Evolutionary conservation across 64 coral and sea anemone species (phyloP).

Genomic region (Porites australiensis): DNA sequence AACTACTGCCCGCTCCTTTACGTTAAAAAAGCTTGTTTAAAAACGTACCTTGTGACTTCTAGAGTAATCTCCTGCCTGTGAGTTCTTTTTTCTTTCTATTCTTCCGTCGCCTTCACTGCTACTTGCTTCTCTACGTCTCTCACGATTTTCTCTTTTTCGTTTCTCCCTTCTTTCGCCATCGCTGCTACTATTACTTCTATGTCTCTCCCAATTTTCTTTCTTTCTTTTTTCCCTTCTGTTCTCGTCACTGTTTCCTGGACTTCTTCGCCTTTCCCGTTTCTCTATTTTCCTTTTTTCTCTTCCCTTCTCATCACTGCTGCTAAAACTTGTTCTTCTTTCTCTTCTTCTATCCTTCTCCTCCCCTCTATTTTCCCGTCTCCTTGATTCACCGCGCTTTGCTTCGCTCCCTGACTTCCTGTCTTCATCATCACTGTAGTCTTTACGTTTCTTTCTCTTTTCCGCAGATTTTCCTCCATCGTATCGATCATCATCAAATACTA

Average conservation of each 20-base stretch:
- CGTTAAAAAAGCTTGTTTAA: not conserved
- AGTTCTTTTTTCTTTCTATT: not conserved
- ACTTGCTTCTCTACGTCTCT: not conserved
- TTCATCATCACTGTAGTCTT: conserved; percentile 46
- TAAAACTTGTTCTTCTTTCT: conserved; percentile 20
- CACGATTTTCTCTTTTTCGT: conserved; percentile 10
- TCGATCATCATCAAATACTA: conserved; percentile 81
- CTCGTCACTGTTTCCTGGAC: not conserved
- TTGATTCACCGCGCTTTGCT: not conserved
- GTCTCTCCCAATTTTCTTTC: not conserved
- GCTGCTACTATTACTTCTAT: not conserved
- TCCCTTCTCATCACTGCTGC: conserved; percentile 20
- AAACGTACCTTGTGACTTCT: conserved; percentile 16
- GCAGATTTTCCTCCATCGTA: conserved; percentile 4
- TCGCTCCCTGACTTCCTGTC: not conserved
- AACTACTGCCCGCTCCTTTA: not conserved
- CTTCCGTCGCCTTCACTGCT: conserved; percentile 36
- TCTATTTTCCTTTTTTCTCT: conserved; percentile 5
- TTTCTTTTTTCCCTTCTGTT: conserved; percentile 9
- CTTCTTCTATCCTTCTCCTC: conserved; percentile 10
- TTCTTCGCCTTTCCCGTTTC: conserved; percentile 8
- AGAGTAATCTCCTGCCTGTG: not conserved
- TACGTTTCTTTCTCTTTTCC: conserved; percentile 54
- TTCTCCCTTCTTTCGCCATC: not conserved
- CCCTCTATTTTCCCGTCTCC: not conserved